A percentile compares a stretch with the other conserved stretches of the same genome.
Evolutionary conservation across 1,140 invertebrate species (phyloP).

Genomic region (Temnothorax curvispinosus): DNA sequence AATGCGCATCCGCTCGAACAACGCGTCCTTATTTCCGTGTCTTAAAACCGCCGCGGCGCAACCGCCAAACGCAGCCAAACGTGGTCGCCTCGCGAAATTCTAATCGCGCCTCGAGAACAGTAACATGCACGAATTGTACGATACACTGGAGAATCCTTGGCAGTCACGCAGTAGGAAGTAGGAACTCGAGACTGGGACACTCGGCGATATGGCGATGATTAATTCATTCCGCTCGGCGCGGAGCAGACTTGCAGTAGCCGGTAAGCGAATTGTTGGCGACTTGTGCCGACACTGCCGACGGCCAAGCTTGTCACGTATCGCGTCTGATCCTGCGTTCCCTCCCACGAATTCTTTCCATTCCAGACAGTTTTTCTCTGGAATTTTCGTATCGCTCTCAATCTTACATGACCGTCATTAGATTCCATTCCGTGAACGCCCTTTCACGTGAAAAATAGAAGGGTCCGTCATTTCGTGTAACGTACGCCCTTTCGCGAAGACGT

Average conservation of each 20-base stretch:
- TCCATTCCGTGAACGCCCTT: neutral
- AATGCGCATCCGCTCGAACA: neutral
- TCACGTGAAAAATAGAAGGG: neutral
- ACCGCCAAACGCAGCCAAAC: neutral
- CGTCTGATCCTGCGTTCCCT: neutral
- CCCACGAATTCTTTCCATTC: neutral
- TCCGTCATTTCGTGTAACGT: neutral
- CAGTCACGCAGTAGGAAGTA: neutral
- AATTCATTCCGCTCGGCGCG: slow-evolving; percentile 52
- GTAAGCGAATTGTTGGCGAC: slow-evolving; percentile 63
- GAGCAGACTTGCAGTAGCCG: slow-evolving; percentile 53
- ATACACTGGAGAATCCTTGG: neutral
- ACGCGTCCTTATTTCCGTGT: neutral
- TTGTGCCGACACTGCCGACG: neutral
- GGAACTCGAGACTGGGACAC: no score
- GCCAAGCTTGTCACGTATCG: neutral
- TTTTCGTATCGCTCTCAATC: neutral
- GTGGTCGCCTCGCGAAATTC: neutral
- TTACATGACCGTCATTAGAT: neutral
- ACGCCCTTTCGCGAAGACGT: neutral
- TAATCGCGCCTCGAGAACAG: neutral
- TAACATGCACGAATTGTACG: neutral
- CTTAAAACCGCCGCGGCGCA: neutral
- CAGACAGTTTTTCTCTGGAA: neutral
- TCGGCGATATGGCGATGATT: slow-evolving; percentile 66